phyloP scores from a whole-genome alignment of 1,140 invertebrate genomes.

The Anadara kagoshimensis region DNA sequence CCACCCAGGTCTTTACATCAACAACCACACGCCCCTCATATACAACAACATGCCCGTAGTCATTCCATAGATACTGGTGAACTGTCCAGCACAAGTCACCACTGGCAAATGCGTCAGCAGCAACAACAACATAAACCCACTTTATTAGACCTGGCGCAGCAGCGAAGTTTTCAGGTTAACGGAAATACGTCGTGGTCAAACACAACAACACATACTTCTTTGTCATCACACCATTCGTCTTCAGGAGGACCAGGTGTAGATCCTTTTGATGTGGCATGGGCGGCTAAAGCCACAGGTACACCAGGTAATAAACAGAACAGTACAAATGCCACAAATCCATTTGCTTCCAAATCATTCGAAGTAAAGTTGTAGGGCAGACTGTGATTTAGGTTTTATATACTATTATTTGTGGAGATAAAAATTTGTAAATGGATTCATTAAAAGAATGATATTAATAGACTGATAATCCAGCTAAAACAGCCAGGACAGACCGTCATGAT shows the following conservation, averaged over 20 bases:
- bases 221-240: constrained; percentile 50
- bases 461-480: no score
- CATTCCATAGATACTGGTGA: constrained; percentile 77
- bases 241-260: constrained; percentile 73
- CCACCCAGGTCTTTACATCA: constrained; percentile 34
- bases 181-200: constrained; percentile 56
- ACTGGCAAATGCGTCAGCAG: constrained; percentile 36
- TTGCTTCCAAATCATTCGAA: no score
- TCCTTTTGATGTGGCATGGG: constrained; percentile 92
- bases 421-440: no score
- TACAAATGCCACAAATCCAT: no score
- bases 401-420: no score
- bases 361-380: no score
- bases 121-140: constrained; percentile 53
- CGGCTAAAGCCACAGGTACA: constrained; percentile 75
- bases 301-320: constrained; percentile 63
- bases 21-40: constrained; percentile 18
- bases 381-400: no score
- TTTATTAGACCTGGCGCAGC: constrained; percentile 52
- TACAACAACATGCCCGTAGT: constrained; percentile 76
- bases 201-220: constrained; percentile 58
- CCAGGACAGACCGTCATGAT: no score
- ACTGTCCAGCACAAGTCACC: constrained; percentile 31
- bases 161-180: constrained; percentile 61
- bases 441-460: no score